Percentiles rank a stretch among this genome's conserved stretches.
These are phyloP conservation scores for Pygoscelis adeliae DNA, from an alignment of 2,113 vertebrate genomes.

Conservation along the genomic window DNA sequence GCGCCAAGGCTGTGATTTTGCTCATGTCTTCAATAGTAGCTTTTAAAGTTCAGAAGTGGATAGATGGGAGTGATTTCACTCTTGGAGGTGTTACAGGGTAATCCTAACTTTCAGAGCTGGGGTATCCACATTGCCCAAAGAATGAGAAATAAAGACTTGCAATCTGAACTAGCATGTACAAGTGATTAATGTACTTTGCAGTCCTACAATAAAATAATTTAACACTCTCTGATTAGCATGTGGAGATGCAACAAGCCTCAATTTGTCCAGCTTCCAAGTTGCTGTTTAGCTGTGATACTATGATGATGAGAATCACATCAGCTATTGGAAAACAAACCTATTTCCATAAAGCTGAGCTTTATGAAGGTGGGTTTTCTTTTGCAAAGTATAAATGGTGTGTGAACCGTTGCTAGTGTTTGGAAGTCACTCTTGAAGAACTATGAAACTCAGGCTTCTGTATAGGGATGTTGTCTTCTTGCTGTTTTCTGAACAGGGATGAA, in stretches of 20 bases:
- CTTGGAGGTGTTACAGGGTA: neutral
- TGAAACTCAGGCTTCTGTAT: neutral
- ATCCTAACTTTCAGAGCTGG: neutral
- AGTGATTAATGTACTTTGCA: neutral
- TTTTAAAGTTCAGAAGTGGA: neutral
- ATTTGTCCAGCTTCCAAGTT: neutral
- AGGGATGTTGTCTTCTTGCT: neutral
- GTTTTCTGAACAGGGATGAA: neutral
- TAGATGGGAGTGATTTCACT: neutral
- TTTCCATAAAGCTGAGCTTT: neutral
- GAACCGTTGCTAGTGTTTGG: neutral
- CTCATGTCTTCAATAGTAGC: fast-evolving
- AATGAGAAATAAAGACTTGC: neutral
- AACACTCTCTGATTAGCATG: neutral
- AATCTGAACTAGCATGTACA: neutral
- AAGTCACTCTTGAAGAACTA: neutral
- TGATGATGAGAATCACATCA: neutral
- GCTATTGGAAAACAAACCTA: neutral
- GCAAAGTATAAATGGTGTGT: neutral
- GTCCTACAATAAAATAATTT: neutral
- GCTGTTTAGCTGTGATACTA: neutral
- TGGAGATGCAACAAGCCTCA: neutral
- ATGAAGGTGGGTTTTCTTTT: neutral
- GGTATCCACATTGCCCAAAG: neutral
- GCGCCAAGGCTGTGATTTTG: neutral